These are phyloP conservation scores for Pardosa pseudoannulata DNA, from an alignment of 2,888 invertebrate species.

Conservation along the genomic window DNA sequence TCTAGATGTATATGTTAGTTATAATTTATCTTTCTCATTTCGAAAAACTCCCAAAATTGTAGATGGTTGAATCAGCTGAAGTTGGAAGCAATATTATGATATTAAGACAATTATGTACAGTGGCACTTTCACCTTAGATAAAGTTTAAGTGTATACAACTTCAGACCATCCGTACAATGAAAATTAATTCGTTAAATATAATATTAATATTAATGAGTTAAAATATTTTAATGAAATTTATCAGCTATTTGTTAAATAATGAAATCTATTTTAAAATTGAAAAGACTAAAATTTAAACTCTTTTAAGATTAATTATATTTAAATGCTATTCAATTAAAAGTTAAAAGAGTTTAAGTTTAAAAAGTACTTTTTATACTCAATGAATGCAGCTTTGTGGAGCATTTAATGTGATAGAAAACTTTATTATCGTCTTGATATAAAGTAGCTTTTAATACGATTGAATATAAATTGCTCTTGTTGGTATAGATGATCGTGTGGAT, in stretches of 20 bases:
- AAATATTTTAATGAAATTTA: too few relatives aligned
- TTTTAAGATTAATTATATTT: too few relatives aligned
- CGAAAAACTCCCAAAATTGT: background rate
- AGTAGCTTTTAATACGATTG: conserved; percentile 54
- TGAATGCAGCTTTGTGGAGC: conserved; percentile 43
- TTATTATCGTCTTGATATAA: conserved; percentile 49
- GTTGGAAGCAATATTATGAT: too few relatives aligned
- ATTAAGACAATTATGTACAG: too few relatives aligned
- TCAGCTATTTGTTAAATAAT: too few relatives aligned
- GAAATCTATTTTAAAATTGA: too few relatives aligned
- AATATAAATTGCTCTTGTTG: conserved; percentile 58
- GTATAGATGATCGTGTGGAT: conserved; percentile 47
- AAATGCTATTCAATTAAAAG: background rate
- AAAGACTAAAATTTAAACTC: too few relatives aligned
- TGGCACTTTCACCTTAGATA: too few relatives aligned
- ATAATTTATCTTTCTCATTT: background rate
- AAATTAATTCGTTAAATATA: too few relatives aligned
- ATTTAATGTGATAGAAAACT: conserved; percentile 60
- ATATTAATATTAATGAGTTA: too few relatives aligned
- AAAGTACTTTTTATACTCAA: conserved; percentile 54
- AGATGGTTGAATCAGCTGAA: background rate
- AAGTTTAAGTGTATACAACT: too few relatives aligned
- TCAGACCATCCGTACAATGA: too few relatives aligned
- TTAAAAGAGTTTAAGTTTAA: conserved; percentile 27
- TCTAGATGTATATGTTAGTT: background rate